These are phyloP conservation scores for Apteryx owenii DNA, from an alignment of 2,113 vertebrate species.

Conservation along the genomic window DNA sequence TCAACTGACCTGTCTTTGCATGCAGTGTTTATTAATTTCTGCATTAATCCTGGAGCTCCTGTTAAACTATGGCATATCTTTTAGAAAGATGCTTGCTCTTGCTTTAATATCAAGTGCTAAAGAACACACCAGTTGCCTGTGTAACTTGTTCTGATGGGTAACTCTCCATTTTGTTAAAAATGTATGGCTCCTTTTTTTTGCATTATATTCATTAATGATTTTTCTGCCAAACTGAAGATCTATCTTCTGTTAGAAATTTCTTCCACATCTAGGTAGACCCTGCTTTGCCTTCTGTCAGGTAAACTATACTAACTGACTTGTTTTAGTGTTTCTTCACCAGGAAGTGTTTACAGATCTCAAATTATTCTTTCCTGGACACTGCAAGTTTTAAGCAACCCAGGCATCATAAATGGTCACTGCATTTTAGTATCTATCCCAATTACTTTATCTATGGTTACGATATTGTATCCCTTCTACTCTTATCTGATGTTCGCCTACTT, in stretches of 20 bases:
- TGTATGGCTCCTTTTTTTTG: background rate
- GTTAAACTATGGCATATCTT: background rate
- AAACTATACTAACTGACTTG: background rate
- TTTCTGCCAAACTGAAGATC: background rate
- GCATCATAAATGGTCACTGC: background rate
- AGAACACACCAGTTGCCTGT: background rate
- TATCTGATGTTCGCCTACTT: background rate
- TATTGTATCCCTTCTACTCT: accelerated
- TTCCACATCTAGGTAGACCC: background rate
- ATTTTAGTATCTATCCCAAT: background rate
- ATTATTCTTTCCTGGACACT: background rate
- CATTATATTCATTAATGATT: background rate
- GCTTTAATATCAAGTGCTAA: background rate
- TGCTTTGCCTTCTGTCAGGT: background rate
- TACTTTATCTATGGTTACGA: background rate
- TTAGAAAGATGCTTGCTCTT: background rate
- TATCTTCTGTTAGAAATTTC: background rate
- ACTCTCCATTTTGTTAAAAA: background rate
- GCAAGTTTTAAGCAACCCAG: background rate
- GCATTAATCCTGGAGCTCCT: background rate
- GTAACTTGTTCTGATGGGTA: background rate
- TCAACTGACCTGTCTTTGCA: background rate
- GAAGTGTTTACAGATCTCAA: background rate
- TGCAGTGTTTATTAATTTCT: background rate
- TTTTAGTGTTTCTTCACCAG: background rate